phyloP scores from a whole-genome alignment of 2,797 vertebrate species.

The Otus scops region DNA sequence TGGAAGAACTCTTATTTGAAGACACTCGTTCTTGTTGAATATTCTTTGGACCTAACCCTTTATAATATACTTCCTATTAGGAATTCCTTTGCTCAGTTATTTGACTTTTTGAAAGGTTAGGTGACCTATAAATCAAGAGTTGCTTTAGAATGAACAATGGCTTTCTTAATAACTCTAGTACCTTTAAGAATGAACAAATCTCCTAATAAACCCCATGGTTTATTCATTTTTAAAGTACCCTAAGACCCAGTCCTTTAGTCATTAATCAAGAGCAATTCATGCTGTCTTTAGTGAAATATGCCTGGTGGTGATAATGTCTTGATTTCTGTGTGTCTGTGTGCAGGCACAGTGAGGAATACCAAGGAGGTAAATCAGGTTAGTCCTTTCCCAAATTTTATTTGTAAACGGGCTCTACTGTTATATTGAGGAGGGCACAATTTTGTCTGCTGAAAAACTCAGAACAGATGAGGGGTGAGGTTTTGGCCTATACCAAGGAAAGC shows the following conservation, averaged over 20 bases:
- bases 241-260: neutral
- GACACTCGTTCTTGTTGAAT: neutral
- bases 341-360: neutral
- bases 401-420: neutral
- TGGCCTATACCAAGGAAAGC: neutral
- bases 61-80: neutral
- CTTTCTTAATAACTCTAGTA: neutral
- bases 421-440: neutral
- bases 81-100: neutral
- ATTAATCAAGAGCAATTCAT: neutral
- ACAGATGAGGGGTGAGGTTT: neutral
- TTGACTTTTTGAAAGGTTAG: neutral
- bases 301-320: neutral
- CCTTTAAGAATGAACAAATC: neutral
- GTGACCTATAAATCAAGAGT: neutral
- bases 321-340: neutral
- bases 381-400: neutral
- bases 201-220: neutral
- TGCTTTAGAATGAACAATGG: neutral
- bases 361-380: neutral
- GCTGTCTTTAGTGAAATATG: neutral
- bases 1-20: neutral
- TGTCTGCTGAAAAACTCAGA: neutral
- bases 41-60: neutral
- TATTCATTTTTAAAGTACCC: neutral